Evolutionary conservation across 2,113 vertebrate genomes (phyloP).

Genomic region (Mesoclemmys tuberculata): DNA sequence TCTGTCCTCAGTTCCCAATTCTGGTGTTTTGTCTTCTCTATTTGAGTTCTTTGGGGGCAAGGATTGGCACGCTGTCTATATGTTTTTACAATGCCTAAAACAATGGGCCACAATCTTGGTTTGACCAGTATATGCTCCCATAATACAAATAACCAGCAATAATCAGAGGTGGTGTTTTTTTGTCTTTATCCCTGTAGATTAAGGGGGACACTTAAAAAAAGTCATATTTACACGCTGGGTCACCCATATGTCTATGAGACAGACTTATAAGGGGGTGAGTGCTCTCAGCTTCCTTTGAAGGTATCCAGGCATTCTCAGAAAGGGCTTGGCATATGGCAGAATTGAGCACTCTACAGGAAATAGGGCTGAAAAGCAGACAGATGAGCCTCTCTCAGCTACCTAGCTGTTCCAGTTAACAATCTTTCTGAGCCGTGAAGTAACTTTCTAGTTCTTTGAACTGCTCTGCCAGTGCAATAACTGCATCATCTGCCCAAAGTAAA

Average conservation of each 20-base stretch:
- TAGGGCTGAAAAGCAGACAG: not conserved
- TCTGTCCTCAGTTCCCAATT: not conserved
- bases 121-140: not conserved
- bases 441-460: not conserved
- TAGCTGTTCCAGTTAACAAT: not conserved
- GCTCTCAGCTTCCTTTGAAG: not conserved
- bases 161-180: not conserved
- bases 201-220: not conserved
- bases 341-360: not conserved
- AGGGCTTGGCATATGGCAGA: fast-evolving
- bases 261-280: not conserved
- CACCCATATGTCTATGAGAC: not conserved
- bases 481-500: conserved; percentile 1
- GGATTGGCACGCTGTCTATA: not conserved
- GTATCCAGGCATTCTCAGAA: not conserved
- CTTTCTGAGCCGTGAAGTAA: fast-evolving
- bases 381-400: not conserved
- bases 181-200: fast-evolving
- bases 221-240: not conserved
- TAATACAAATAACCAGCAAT: not conserved
- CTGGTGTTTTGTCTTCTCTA: not conserved
- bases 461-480: conserved; percentile 4
- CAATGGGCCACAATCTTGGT: not conserved
- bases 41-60: not conserved
- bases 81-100: not conserved